Conservation (phyloP, 2,888 invertebrate genomes). For the Drosophila heteroneura region DNA sequence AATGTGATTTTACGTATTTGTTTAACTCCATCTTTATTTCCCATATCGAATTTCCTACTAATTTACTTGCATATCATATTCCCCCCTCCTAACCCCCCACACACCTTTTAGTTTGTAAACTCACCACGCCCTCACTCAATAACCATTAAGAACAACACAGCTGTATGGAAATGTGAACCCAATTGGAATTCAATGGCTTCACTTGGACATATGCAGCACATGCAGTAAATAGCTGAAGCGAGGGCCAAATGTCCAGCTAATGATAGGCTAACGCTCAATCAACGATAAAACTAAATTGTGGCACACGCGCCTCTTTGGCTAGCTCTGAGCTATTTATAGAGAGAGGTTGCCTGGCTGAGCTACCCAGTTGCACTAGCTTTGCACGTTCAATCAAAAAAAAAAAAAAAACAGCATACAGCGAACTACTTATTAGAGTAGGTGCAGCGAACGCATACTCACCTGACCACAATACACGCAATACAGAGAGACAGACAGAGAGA, state of each 20-base stretch:
- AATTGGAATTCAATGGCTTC: conserved; percentile 40
- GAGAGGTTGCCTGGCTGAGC: conserved; percentile 39
- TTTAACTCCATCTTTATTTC: neutral
- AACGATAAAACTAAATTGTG: conserved; percentile 79
- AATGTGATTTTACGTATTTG: neutral
- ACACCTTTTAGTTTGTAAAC: neutral
- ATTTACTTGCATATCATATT: conserved; percentile 19
- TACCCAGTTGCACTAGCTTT: conserved; percentile 47
- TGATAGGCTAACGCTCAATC: conserved; percentile 79
- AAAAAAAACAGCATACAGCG: conserved; percentile 29
- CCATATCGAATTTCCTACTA: conserved; percentile 1
- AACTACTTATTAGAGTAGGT: conserved; percentile 62
- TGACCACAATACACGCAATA: conserved; percentile 49
- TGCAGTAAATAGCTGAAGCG: conserved; percentile 39
- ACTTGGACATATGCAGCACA: conserved; percentile 29
- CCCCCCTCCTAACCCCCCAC: neutral
- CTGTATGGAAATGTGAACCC: conserved; percentile 29
- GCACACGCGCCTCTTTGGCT: conserved; percentile 69
- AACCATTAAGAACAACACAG: conserved; percentile 36
- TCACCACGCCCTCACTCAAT: conserved; percentile 16
- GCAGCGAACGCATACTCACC: conserved; percentile 64
- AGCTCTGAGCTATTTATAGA: conserved; percentile 63
- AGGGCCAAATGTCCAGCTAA: conserved; percentile 70
- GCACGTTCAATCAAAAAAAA: conserved; percentile 56
- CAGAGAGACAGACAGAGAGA: conserved; percentile 10